A percentile compares a stretch with the other conserved stretches of the same genome.
Evolutionary conservation across 2,888 invertebrate genomes (phyloP).

Genomic region (Pollenia labialis): DNA sequence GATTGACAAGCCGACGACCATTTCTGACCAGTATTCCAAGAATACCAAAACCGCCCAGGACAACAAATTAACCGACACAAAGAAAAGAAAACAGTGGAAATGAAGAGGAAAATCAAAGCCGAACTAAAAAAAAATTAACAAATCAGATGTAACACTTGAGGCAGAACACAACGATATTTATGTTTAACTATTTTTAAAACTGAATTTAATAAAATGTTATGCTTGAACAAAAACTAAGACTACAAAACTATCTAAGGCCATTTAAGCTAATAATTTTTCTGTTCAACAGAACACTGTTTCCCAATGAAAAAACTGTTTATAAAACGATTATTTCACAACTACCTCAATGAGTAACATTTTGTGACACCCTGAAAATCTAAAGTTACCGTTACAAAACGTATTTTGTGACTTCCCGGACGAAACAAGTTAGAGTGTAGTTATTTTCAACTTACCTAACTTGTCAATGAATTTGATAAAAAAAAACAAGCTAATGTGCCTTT

Average conservation of each 20-base stretch:
- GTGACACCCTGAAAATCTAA: too few species aligned
- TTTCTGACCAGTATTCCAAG: constrained; percentile 38
- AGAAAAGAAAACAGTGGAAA: neutral
- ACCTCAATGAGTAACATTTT: too few species aligned
- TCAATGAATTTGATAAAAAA: too few species aligned
- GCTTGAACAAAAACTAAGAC: constrained; percentile 34
- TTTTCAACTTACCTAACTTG: too few species aligned
- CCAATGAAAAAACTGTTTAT: neutral
- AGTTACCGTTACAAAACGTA: too few species aligned
- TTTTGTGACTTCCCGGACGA: too few species aligned
- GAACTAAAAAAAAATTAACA: constrained; percentile 26
- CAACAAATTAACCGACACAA: constrained; percentile 18
- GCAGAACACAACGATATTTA: constrained; percentile 59
- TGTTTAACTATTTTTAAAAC: constrained; percentile 39
- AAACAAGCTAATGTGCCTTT: too few species aligned
- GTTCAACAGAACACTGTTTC: constrained; percentile 23
- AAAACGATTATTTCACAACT: too few species aligned
- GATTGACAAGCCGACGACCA: constrained; percentile 62
- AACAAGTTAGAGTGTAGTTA: too few species aligned
- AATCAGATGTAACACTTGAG: constrained; percentile 64
- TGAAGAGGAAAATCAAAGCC: constrained; percentile 5
- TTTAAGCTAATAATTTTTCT: constrained; percentile 16
- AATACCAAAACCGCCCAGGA: neutral
- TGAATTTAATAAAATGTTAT: constrained; percentile 39
- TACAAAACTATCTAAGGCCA: constrained; percentile 30